Base-by-base conservation (phyloP, 2,113 vertebrate species). In the Sylvicapra grimmia region DNA sequence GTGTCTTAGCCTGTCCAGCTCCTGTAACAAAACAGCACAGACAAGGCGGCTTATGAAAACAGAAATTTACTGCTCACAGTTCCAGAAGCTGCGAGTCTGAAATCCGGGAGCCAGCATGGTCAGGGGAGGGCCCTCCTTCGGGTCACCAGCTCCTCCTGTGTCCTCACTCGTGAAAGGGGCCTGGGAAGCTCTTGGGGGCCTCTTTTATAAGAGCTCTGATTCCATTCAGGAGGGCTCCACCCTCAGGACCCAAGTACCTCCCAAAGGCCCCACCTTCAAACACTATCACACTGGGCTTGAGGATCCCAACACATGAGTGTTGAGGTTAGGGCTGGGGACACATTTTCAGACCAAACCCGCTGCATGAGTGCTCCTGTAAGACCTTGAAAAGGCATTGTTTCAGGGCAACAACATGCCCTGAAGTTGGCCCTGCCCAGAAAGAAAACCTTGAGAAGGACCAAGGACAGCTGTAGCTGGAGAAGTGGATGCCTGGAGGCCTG, bases 371-470 rank as follows among this genome's bases (percentile, higher is more conserved):
- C 53, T 65, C 40, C 49, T 63, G 8, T 0, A 63, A 85, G 51
- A 87, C 87, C 89, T 88, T 58, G 44, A 93, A 93, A 89, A 36
- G 53, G 14, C 51, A 83, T 13, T 2, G 0, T 92, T 84, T 90
- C n/a, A n/a, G n/a, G n/a, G n/a, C n/a, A 77, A 84, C 27, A 77
- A 80, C n/a, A 79, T 3, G 44, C 72, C 51, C 86, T 94, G 91
- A 96, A 91, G 92, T 61, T 85, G 84, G 83, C 89, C 54, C 36
- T 80, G 72, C 92, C 93, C 79, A 84, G 44, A 85, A 95, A 93
- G 33, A 36, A 97, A 97, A 98, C 96, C 93, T 97, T 97, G 96
- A 97, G 86, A 97, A 98, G 97, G 96, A 96, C 96, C 95, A 97
- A 97, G 2, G 40, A 86, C 19, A 68, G 86, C 89, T 83, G 2